Evolutionary conservation across 2,888 invertebrate genomes (phyloP), one percentile per base, ranked within the genome.

Genomic region (Gryllus longicercus): DNA sequence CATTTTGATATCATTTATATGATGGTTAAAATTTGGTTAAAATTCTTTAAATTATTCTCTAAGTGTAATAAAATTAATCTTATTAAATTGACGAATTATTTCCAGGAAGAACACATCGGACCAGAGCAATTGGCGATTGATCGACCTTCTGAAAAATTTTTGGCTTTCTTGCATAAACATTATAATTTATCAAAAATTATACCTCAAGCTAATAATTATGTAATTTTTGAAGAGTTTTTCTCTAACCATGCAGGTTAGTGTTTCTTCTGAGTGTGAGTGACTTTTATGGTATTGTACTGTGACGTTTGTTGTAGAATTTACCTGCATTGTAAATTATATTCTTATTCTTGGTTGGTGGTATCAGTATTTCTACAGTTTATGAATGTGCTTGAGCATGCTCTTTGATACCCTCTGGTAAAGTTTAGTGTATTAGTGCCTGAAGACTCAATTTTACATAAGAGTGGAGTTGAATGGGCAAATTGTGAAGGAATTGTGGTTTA

Each of bases 61-160:
- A 63, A 63, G 63, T 63, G 63, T 16, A 63, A 63, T n/a, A 18
- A 63, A 18, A 8, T 63, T 11, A 8, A 63, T 38, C 63, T 12
- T 11, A n/a, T 63, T 8, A 63, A 5, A 38, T n/a, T n/a, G 63
- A 4, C 12, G 14, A 63, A 63, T 63, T 63, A 8, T 74, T 88
- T 91, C 82, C 87, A 94, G 92, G 93, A 93, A 83, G 92, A 93
- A 87, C 89, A 91, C 79, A 88, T 92, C 76, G 87, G 88, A 78
- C 93, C 95, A 0, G 88, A 91, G 4, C 92, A 94, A 85, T 88
- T 98, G 84, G 97, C 99, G 0, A 94, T 98, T 82, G 98, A 99
- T 87, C 91, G 96, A 75, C 99, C 98, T 0, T 98, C 98, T 0
- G 91, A 93, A 78, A 97, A 97, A 86, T 93, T 98, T 85, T 89